A percentile compares a stretch with the other conserved stretches of the same genome.
Evolutionary conservation across 92 coral and sea anemone genomes (phyloP).

Genomic region (Porites evermanni): DNA sequence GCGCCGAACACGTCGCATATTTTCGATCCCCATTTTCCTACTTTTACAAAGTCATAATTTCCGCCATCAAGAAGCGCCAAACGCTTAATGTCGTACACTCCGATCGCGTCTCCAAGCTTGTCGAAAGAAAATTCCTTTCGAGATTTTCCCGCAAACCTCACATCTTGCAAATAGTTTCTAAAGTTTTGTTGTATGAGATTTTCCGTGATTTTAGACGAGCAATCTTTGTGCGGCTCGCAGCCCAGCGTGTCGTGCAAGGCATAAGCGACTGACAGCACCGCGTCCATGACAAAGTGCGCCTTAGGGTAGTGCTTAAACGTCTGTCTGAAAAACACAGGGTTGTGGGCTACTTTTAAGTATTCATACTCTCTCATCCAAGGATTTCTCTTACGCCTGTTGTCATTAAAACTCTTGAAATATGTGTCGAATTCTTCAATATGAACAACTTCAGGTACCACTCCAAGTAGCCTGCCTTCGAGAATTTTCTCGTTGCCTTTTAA

Average conservation of each 20-base stretch:
- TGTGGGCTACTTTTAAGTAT: slow-evolving; percentile 68
- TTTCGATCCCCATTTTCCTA: slow-evolving; percentile 75
- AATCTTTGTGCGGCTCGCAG: slow-evolving; percentile 70
- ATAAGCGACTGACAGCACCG: slow-evolving; percentile 82
- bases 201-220: slow-evolving; percentile 36
- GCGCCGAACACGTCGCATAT: not conserved
- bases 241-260: slow-evolving; percentile 87
- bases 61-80: slow-evolving; percentile 54
- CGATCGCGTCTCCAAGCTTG: slow-evolving; percentile 78
- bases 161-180: slow-evolving; percentile 64
- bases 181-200: slow-evolving; percentile 49
- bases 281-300: slow-evolving; percentile 91
- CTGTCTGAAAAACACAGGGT: slow-evolving; percentile 79
- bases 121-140: slow-evolving; percentile 69
- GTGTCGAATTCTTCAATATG: slow-evolving; percentile 72
- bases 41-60: slow-evolving; percentile 68
- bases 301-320: slow-evolving; percentile 78
- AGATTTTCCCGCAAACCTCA: slow-evolving; percentile 77
- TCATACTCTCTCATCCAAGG: slow-evolving; percentile 90
- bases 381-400: slow-evolving; percentile 75
- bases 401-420: slow-evolving; percentile 80
- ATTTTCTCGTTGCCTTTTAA: slow-evolving; percentile 75
- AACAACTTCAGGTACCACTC: slow-evolving; percentile 78
- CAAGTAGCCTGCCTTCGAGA: slow-evolving; percentile 72
- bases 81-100: slow-evolving; percentile 80